Base-by-base conservation (phyloP, 2,797 vertebrate genomes). In the Leuciscus waleckii region DNA sequence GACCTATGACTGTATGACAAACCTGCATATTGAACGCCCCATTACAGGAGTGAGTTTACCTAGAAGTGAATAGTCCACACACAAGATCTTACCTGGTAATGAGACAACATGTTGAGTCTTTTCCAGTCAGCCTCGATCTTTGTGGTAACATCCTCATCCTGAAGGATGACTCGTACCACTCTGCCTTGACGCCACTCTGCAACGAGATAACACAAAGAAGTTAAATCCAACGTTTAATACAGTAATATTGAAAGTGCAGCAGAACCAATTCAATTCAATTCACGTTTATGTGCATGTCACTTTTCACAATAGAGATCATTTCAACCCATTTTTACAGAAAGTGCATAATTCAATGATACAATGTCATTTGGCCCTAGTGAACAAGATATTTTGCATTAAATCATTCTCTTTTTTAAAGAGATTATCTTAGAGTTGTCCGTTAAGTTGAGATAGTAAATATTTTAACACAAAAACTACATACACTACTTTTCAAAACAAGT, bases 61-160 rank as follows among this genome's bases (percentile, higher is more conserved):
- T 39, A 43, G 71, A 75, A 23, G 9, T 71, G 17, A 35, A 49
- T 32, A 58, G 21, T 11, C 16, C 19, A 67, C 5, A 75, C 32
- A 13, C 43, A 49, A 17, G n/a, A 11, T 7, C 43, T 0, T 92
- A 95, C 94, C 94, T 95, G 94, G 91, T 95, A 95, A 87, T 99
- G 98, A 54, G 93, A 95, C 89, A 99, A 90, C 0, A 97, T 97
- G 92, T 99, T 99, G 87, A 99, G 96, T 88, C 98, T 96, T 94
- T 99, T 99, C 98, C 98, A 99, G 95, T 99, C 98, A 0, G 96
- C 96, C 89, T 99, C 98, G 7, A 99, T 99, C 94, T 99, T 99
- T 21, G 98, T 99, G 86, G 98, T 98, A 92, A 97, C 92, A 88
- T 99, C 98, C 89, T 99, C 98, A 5, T 99, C 98, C 91, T 98